Conservation (phyloP, 2,888 invertebrate genomes). For the Hymenopus coronatus region DNA sequence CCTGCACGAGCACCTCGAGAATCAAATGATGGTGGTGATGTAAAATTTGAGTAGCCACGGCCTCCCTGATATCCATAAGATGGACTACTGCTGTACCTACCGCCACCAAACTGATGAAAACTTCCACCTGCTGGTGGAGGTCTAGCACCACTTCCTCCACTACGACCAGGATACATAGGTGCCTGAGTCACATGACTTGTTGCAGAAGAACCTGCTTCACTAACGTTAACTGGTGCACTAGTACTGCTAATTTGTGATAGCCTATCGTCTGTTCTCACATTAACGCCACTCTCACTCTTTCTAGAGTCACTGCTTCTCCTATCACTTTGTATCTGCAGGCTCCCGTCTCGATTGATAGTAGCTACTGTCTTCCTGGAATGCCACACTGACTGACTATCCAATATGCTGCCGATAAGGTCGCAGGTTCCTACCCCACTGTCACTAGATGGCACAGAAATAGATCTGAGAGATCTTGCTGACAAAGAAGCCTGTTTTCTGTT, state of each 20-base stretch:
- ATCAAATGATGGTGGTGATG: slow-evolving; percentile 39
- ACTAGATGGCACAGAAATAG: background rate
- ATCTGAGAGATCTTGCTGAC: background rate
- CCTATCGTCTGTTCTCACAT: slow-evolving; percentile 15
- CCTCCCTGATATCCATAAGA: slow-evolving; percentile 15
- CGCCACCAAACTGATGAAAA: slow-evolving; percentile 38
- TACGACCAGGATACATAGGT: slow-evolving; percentile 59
- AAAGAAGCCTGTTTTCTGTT: slow-evolving; percentile 1
- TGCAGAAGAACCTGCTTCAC: slow-evolving; percentile 9
- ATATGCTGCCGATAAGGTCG: slow-evolving; percentile 67
- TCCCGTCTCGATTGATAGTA: slow-evolving; percentile 61
- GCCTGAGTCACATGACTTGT: slow-evolving; percentile 48
- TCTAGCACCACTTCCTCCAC: slow-evolving; percentile 3
- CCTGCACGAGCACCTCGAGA: slow-evolving; percentile 42
- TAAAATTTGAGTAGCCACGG: slow-evolving; percentile 11
- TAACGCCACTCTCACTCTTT: background rate
- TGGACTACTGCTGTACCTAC: slow-evolving; percentile 41
- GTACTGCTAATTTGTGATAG: slow-evolving; percentile 10
- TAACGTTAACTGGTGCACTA: slow-evolving; percentile 26
- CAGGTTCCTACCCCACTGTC: slow-evolving; percentile 25
- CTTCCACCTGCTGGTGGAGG: slow-evolving; percentile 12
- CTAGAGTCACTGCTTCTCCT: background rate
- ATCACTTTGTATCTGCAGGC: slow-evolving; percentile 51
- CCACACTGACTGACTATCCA: slow-evolving; percentile 67
- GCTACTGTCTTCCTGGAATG: slow-evolving; percentile 62